A percentile compares a stretch with the other conserved stretches of the same genome.
Evolutionary conservation across 2,113 vertebrate genomes (phyloP).

Genomic region (Zosterops japonicus): DNA sequence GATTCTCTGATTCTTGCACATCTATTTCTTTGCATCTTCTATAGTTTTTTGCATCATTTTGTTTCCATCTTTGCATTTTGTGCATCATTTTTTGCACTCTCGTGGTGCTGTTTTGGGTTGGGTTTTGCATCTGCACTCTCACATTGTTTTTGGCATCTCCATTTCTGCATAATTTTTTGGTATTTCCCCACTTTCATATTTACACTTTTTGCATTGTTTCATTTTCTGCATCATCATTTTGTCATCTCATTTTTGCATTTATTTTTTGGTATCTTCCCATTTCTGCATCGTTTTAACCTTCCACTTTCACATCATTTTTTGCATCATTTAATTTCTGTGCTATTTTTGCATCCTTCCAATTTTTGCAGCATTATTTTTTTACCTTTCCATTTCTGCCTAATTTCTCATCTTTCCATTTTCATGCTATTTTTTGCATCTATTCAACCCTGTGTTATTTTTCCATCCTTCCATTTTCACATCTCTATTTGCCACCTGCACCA

Average conservation of each 20-base stretch:
- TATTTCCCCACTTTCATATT: not conserved
- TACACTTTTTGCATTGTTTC: not conserved
- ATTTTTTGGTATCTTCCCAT: not conserved
- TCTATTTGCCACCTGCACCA: too few relatives aligned
- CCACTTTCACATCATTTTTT: not conserved
- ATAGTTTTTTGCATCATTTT: fast-evolving
- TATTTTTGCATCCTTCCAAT: not conserved
- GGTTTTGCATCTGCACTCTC: not conserved
- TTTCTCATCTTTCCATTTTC: not conserved
- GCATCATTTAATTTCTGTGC: fast-evolving
- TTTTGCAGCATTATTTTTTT: not conserved
- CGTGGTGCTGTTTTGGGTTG: not conserved
- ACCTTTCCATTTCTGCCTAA: not conserved
- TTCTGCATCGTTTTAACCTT: not conserved
- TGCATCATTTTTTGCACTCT: not conserved
- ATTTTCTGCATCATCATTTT: not conserved
- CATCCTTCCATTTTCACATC: not conserved
- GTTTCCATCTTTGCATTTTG: not conserved
- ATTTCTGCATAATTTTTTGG: not conserved
- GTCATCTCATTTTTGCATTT: not conserved
- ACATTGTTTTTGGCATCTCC: not conserved
- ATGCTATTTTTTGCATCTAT: not conserved
- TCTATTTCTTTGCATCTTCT: not conserved
- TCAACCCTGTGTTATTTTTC: not conserved
- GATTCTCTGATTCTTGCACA: not conserved